These are phyloP conservation scores for Diarsia rubi DNA, from an alignment of 2,888 invertebrate species.

Conservation along the genomic window DNA sequence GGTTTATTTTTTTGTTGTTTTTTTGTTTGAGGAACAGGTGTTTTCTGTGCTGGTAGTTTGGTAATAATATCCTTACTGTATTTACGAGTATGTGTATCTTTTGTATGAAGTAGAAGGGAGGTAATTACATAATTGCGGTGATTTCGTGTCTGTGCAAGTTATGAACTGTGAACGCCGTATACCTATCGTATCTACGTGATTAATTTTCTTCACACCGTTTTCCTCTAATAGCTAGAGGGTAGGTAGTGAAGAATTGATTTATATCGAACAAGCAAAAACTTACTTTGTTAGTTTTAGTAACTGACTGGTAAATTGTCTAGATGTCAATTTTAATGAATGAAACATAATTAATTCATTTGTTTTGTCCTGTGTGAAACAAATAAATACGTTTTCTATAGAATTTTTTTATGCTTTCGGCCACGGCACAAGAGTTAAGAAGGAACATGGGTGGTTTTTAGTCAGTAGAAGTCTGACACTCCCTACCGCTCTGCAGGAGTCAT, in stretches of 20 bases:
- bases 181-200: conserved; percentile 5
- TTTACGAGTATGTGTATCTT: conserved; percentile 45
- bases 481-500: too few relatives aligned
- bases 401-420: too few relatives aligned
- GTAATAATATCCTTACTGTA: conserved; percentile 62
- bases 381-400: too few relatives aligned
- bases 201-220: conserved; percentile 12
- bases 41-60: conserved; percentile 65
- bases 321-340: not conserved
- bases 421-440: too few relatives aligned
- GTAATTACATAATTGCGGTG: conserved; percentile 47
- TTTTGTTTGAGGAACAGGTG: conserved; percentile 73
- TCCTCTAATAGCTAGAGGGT: not conserved
- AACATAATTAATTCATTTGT: too few relatives aligned
- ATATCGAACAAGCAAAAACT: not conserved
- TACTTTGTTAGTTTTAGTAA: not conserved
- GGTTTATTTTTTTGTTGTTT: conserved; percentile 61
- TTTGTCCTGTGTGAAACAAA: too few relatives aligned
- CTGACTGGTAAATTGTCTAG: not conserved
- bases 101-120: conserved; percentile 24
- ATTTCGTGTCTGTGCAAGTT: conserved; percentile 20
- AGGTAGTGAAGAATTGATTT: not conserved
- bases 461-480: too few relatives aligned
- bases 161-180: conserved; percentile 42
- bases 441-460: too few relatives aligned